Evolutionary conservation across 2,113 vertebrate species (phyloP).

Genomic region (Helogale parvula): DNA sequence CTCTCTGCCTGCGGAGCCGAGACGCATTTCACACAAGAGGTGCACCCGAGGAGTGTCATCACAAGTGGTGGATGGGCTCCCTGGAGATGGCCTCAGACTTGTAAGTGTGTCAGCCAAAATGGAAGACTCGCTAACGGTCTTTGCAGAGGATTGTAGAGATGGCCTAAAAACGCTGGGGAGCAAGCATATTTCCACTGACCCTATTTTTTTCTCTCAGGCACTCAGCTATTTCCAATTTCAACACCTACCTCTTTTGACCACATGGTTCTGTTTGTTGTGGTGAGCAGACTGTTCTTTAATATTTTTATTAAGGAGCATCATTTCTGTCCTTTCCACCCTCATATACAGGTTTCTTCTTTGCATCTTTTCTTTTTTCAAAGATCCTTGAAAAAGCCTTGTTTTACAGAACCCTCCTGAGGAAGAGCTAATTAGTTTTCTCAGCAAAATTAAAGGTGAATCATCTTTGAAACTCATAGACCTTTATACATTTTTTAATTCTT

Average conservation of each 20-base stretch:
- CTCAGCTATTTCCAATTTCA: not conserved
- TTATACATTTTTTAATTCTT: not conserved
- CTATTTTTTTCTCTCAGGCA: not conserved
- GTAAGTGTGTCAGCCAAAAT: not conserved
- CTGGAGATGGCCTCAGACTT: not conserved
- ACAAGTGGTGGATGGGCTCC: not conserved
- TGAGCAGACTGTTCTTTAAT: not conserved
- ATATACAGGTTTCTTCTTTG: not conserved
- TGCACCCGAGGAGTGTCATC: not conserved
- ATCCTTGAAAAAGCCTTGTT: not conserved
- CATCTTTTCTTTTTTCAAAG: not conserved
- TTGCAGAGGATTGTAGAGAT: not conserved
- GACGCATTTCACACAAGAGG: not conserved
- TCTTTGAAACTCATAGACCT: not conserved
- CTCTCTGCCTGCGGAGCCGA: not conserved
- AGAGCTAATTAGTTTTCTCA: constrained; percentile 19
- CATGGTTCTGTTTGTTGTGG: not conserved
- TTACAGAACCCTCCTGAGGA: not conserved
- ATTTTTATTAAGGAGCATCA: constrained; percentile 30
- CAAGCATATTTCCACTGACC: not conserved
- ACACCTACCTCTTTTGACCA: not conserved
- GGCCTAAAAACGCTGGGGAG: not conserved
- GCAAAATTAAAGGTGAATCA: not conserved
- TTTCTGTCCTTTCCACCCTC: not conserved
- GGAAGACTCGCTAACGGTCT: not conserved